Conservation (phyloP, 2,797 vertebrate genomes). For the Jordanella pulchra region DNA sequence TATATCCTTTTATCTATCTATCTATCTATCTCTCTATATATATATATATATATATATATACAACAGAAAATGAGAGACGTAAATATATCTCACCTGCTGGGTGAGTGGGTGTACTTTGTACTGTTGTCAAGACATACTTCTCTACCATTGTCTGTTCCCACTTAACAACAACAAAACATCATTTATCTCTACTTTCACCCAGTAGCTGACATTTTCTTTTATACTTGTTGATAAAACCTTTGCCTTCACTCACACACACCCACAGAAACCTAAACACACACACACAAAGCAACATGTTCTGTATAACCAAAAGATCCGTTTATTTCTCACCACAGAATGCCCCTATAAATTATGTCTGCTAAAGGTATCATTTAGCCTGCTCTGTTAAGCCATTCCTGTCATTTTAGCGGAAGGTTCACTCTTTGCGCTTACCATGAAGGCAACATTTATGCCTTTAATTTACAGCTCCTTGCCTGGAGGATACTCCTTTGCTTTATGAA, state of each 20-base stretch:
- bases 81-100: constrained; percentile 30
- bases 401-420: constrained; percentile 78
- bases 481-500: constrained; percentile 82
- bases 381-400: constrained; percentile 76
- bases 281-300: constrained; percentile 38
- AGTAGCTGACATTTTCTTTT: constrained; percentile 44
- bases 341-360: constrained; percentile 78
- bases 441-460: constrained; percentile 84
- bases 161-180: constrained; percentile 17
- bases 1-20: too few relatives aligned
- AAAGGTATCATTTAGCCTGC: constrained; percentile 77
- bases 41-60: constrained; percentile 15
- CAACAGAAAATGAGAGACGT: constrained; percentile 7
- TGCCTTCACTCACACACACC: constrained; percentile 23
- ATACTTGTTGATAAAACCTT: constrained; percentile 84
- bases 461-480: constrained; percentile 82
- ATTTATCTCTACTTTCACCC: constrained; percentile 27
- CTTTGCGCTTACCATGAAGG: constrained; percentile 77
- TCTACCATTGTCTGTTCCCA: constrained; percentile 7
- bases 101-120: not conserved
- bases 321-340: constrained; percentile 69
- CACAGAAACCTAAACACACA: constrained; percentile 22
- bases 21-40: not conserved
- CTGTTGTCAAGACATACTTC: constrained; percentile 4
- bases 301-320: constrained; percentile 67